Conservation (phyloP, 2,797 vertebrate genomes). For the Staurois parvus region DNA sequence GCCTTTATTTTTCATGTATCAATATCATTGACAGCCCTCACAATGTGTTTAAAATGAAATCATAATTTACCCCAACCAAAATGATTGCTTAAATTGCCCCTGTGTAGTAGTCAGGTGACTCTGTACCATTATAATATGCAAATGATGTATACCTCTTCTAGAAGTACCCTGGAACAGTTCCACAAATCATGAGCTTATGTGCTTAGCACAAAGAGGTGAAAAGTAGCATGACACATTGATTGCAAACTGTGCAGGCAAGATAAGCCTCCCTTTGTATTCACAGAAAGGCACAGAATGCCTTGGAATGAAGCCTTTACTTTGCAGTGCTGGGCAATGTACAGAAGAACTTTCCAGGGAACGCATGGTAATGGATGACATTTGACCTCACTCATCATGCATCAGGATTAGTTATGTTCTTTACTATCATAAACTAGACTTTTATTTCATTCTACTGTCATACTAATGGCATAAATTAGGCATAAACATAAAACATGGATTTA, state of each 20-base stretch:
- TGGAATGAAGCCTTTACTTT: constrained; percentile 30
- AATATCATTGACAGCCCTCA: neutral
- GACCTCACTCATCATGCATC: constrained; percentile 4
- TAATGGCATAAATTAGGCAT: neutral
- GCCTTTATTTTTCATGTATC: neutral
- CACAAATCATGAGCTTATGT: constrained; percentile 27
- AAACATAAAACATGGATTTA: neutral
- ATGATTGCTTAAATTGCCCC: neutral
- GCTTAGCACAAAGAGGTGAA: constrained; percentile 22
- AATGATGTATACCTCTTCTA: constrained; percentile 11
- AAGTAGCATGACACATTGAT: constrained; percentile 33
- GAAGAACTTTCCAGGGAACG: neutral
- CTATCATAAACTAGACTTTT: neutral
- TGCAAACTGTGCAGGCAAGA: constrained; percentile 30
- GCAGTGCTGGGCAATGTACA: constrained; percentile 14
- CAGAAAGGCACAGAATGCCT: constrained; percentile 33
- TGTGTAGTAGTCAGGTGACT: neutral
- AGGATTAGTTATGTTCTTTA: neutral
- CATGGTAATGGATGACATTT: constrained; percentile 29
- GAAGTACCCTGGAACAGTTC: constrained; percentile 1
- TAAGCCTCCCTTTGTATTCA: constrained; percentile 37
- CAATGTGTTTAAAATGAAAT: neutral
- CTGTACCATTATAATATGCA: constrained; percentile 2
- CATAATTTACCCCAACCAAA: neutral
- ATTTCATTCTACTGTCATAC: neutral